A percentile compares a stretch with the other conserved stretches of the same genome.
Conservation (phyloP, 92 coral and sea anemone genomes). For the Diadumene lineata region DNA sequence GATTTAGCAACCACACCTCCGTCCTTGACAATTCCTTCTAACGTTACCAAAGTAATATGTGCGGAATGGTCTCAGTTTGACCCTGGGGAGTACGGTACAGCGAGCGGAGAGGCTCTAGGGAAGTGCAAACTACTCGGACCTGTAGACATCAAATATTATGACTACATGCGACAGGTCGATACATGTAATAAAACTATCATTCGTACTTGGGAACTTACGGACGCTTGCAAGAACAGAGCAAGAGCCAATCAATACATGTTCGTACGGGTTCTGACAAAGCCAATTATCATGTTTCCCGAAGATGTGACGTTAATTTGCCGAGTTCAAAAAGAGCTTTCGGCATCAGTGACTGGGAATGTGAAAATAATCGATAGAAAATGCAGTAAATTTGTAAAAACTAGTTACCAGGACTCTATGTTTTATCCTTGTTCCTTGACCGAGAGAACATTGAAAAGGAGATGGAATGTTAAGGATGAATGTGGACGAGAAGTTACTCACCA, state of each 20-base stretch:
- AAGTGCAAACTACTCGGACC: slow-evolving; percentile 63
- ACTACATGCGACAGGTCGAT: background rate
- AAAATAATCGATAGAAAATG: background rate
- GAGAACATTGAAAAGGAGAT: slow-evolving; percentile 57
- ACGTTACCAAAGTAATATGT: slow-evolving; percentile 40
- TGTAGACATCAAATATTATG: background rate
- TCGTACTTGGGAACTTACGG: slow-evolving; percentile 57
- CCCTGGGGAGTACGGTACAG: slow-evolving; percentile 7
- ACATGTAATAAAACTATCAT: background rate
- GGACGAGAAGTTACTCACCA: slow-evolving; percentile 24
- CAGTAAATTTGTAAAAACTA: slow-evolving; percentile 40
- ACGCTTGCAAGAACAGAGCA: slow-evolving; percentile 69
- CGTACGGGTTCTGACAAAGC: slow-evolving; percentile 43
- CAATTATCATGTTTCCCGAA: slow-evolving; percentile 49
- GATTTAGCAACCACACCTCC: slow-evolving; percentile 67
- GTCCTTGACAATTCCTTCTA: slow-evolving; percentile 15
- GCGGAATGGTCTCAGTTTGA: background rate
- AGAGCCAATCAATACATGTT: slow-evolving; percentile 49
- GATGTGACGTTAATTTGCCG: slow-evolving; percentile 57
- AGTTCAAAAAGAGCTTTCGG: slow-evolving; percentile 27
- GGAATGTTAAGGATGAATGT: slow-evolving; percentile 76
- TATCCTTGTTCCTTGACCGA: slow-evolving; percentile 49
- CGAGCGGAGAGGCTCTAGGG: slow-evolving; percentile 47
- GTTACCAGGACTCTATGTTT: slow-evolving; percentile 36
- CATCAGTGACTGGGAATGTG: background rate